Percentiles rank a stretch among this genome's conserved stretches.
Evolutionary conservation across 2,888 invertebrate genomes (phyloP).

Genomic region (Lasioglossum morio): DNA sequence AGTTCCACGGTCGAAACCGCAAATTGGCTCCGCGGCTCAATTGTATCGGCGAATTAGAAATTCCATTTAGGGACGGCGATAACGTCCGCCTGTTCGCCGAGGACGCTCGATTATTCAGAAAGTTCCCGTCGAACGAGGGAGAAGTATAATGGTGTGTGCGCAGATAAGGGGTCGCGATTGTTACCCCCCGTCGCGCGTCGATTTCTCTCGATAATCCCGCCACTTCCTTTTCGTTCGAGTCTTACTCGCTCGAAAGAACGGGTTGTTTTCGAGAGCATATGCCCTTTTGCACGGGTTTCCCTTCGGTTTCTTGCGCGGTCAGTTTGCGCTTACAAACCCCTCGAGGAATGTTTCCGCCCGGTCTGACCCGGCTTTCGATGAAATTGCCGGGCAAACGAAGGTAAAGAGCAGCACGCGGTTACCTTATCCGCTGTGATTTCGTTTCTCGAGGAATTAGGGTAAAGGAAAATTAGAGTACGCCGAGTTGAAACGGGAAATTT

Average conservation of each 20-base stretch:
- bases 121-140: slow-evolving; percentile 45
- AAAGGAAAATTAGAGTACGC: slow-evolving; percentile 17
- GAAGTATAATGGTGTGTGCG: slow-evolving; percentile 33
- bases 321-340: slow-evolving; percentile 9
- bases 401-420: slow-evolving; percentile 15
- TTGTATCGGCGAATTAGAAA: slow-evolving; percentile 69
- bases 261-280: background rate
- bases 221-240: slow-evolving; percentile 13
- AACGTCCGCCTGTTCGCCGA: slow-evolving; percentile 35
- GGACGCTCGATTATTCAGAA: slow-evolving; percentile 65
- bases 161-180: slow-evolving; percentile 31
- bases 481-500: slow-evolving; percentile 16
- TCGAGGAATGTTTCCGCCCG: slow-evolving; percentile 15
- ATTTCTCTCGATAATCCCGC: slow-evolving; percentile 56
- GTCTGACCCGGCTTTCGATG: slow-evolving; percentile 9
- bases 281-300: background rate
- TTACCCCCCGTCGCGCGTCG: slow-evolving; percentile 1
- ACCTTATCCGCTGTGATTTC: slow-evolving; percentile 26
- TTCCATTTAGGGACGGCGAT: slow-evolving; percentile 64
- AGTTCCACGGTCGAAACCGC: slow-evolving; percentile 36
- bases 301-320: background rate
- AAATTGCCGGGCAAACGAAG: slow-evolving; percentile 15
- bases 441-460: background rate
- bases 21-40: slow-evolving; percentile 56
- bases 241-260: background rate